Base-by-base conservation (phyloP, 2,888 invertebrate genomes). In the Pristionchus fissidentatus region DNA sequence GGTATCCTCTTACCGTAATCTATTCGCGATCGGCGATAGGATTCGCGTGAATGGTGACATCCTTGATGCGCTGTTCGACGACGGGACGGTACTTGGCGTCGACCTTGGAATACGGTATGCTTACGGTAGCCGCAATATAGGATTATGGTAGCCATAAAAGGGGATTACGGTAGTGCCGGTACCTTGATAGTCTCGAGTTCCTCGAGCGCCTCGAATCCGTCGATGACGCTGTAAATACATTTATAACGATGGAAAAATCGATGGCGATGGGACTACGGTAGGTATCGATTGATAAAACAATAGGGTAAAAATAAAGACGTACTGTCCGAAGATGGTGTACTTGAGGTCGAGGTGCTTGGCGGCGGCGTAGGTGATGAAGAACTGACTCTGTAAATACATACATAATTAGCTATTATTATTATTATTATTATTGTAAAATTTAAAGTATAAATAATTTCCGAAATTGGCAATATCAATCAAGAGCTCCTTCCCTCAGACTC, bases 291-390 rank as follows among this genome's bases (percentile, higher is more conserved):
- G 15, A 35, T 38, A 57, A 66, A 32, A 13, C 46, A 10, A 22
- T 32, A 0, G 19, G 10, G n/a, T 19, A 22, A 22, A 80, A 80
- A 49, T 15, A 62, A 82, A 46, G 22, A 87, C 92, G 86, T 94
- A 97, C 97, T 95, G 97, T 93, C 96, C 99, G 95, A 99, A 97
- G 57, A 97, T 93, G 5, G 98, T 98, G 93, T 99, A 98, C 93
- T 99, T 99, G 84, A 98, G 94, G 93, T 99, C 98, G 84, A 99
- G 94, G 93, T 97, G 97, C 66, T 97, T 96, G 92, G 99, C 98
- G 84, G 97, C 95, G 22, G 95, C 95, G 93, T 98, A 99, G 0
- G 96, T 95, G 88, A 99, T 96, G 93, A 99, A 99, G 93, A 99
- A 99, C 93, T 99, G 99, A 97, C 77, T 85, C 81, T 70, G 66